phyloP scores from a whole-genome alignment of 2,888 invertebrate genomes.

The Andricus quercusramuli region DNA sequence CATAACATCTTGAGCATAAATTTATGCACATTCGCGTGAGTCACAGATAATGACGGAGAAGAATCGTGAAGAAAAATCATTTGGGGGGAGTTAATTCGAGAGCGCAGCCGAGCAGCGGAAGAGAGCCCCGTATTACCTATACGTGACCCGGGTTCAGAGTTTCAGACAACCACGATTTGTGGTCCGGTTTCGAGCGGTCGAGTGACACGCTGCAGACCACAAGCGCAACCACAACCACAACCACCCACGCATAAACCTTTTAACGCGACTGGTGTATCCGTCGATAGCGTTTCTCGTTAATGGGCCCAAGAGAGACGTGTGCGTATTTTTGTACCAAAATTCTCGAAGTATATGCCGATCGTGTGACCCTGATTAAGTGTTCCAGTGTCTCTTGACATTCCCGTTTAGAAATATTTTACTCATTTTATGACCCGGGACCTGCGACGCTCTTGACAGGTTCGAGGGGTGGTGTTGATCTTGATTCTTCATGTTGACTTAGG shows the following conservation, averaged over 20 bases:
- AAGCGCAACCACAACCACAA: slow-evolving; percentile 60
- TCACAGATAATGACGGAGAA: slow-evolving; percentile 19
- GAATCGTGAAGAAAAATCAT: slow-evolving; percentile 1
- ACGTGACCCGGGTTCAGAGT: slow-evolving; percentile 58
- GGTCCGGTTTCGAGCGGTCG: slow-evolving; percentile 62
- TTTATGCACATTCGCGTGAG: slow-evolving; percentile 18
- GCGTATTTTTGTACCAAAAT: slow-evolving; percentile 53
- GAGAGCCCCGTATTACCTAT: slow-evolving; percentile 47
- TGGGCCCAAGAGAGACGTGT: slow-evolving; percentile 46
- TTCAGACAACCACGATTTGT: slow-evolving; percentile 62
- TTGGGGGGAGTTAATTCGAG: slow-evolving; percentile 14
- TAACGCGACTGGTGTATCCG: slow-evolving; percentile 59
- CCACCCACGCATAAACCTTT: slow-evolving; percentile 66
- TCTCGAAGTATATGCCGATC: slow-evolving; percentile 42
- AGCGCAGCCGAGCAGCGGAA: not conserved
- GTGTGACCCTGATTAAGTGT: slow-evolving; percentile 35
- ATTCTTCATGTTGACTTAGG: slow-evolving; percentile 20
- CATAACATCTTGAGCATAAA: not conserved
- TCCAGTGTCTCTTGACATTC: slow-evolving; percentile 10
- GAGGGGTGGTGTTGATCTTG: not conserved
- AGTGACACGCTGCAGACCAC: slow-evolving; percentile 68
- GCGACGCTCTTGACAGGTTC: slow-evolving; percentile 10
- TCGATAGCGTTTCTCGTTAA: slow-evolving; percentile 55
- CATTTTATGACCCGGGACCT: slow-evolving; percentile 21
- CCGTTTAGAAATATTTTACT: slow-evolving; percentile 33